Conservation (phyloP, 2,113 vertebrate genomes). For the Microcebus murinus region DNA sequence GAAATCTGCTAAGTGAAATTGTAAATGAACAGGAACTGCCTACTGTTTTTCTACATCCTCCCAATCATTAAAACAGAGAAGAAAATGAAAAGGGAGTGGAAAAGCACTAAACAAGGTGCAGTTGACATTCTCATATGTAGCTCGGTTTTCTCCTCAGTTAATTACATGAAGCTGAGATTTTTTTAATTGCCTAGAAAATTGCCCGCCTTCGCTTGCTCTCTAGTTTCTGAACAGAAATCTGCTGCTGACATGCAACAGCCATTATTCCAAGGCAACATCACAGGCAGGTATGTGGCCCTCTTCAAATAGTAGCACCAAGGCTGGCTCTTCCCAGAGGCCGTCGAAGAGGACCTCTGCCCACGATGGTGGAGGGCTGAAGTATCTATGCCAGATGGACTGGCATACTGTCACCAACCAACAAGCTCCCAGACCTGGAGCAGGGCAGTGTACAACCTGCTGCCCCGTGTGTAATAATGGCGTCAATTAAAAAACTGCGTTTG, state of each 20-base stretch:
- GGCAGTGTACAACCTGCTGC: background rate
- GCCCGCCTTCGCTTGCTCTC: background rate
- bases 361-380: background rate
- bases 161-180: slow-evolving; percentile 48
- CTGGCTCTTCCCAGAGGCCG: background rate
- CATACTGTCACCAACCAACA: background rate
- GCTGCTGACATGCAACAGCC: background rate
- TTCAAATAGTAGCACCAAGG: background rate
- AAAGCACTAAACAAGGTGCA: background rate
- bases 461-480: fast-evolving
- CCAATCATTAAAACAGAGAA: slow-evolving; percentile 16
- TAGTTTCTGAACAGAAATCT: slow-evolving; percentile 25
- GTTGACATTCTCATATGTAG: slow-evolving; percentile 20
- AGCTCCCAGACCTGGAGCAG: background rate
- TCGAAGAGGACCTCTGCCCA: background rate
- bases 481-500: background rate
- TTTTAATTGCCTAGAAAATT: slow-evolving; percentile 71
- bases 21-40: slow-evolving; percentile 26
- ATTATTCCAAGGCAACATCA: background rate
- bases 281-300: background rate
- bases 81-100: slow-evolving; percentile 42
- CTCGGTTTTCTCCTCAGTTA: background rate
- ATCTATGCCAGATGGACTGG: background rate
- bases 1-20: slow-evolving; percentile 22
- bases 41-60: background rate